These are phyloP conservation scores for Anas platyrhynchos DNA, from an alignment of 2,113 vertebrate species.

Conservation along the genomic window DNA sequence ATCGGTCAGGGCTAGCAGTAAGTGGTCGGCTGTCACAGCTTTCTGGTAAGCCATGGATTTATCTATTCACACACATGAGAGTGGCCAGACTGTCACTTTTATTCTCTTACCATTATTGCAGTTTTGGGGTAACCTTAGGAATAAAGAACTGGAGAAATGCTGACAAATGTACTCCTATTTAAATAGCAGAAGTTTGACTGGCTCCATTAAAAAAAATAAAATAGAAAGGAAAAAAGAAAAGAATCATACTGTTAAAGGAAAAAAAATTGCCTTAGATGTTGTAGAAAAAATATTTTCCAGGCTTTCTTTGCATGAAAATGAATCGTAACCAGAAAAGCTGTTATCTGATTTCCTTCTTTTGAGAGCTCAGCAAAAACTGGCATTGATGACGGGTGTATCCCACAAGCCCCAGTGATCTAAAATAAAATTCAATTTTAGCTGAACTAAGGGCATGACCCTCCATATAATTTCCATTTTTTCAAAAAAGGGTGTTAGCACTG, in stretches of 20 bases:
- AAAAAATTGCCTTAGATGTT: neutral
- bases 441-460: neutral
- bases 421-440: neutral
- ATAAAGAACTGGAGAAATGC: neutral
- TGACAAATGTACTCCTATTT: neutral
- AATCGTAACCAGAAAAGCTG: neutral
- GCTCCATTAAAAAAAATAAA: neutral
- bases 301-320: neutral
- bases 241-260: neutral
- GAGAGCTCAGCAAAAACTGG: neutral
- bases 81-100: neutral
- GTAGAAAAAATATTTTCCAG: neutral
- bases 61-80: neutral
- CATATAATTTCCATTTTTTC: neutral
- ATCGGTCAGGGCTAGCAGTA: neutral
- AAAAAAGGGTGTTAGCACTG: neutral
- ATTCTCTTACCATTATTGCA: neutral
- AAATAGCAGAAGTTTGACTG: neutral
- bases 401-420: neutral
- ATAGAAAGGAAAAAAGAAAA: too few species aligned
- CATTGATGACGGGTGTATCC: neutral
- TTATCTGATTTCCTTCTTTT: neutral
- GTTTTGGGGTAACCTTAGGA: neutral
- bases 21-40: neutral
- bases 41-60: neutral